These are phyloP conservation scores for Brienomyrus longianalis DNA, from an alignment of 2,113 vertebrate genomes.

Conservation along the genomic window DNA sequence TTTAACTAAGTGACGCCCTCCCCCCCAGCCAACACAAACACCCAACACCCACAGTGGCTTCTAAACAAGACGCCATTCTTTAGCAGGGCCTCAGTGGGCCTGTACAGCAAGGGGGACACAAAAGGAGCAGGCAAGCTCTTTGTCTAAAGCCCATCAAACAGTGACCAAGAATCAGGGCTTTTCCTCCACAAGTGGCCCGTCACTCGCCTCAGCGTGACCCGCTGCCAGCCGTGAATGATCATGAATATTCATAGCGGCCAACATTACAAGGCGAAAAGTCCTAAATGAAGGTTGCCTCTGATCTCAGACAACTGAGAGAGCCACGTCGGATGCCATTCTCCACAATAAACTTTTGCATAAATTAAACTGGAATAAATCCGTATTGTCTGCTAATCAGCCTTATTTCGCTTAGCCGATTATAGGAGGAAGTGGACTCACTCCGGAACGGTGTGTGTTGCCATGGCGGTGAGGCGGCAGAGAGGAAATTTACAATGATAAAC, in stretches of 20 bases:
- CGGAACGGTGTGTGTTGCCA: background rate
- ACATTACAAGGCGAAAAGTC: background rate
- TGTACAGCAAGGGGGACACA: background rate
- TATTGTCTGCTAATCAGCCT: background rate
- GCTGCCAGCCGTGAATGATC: background rate
- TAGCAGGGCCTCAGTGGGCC: background rate
- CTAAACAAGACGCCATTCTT: background rate
- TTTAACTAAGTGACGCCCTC: background rate
- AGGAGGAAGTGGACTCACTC: background rate
- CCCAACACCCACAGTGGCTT: background rate
- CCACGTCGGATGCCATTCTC: background rate
- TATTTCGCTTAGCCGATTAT: background rate
- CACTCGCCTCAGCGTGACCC: background rate
- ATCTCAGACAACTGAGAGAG: background rate
- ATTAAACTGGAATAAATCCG: background rate
- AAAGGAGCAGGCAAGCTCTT: background rate
- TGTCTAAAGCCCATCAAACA: background rate
- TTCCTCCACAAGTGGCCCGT: background rate
- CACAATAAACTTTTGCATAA: background rate
- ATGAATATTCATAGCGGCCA: background rate
- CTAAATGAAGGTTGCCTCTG: background rate
- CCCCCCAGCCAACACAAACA: background rate
- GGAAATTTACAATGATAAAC: conserved; percentile 19
- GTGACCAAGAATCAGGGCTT: background rate
- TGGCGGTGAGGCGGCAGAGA: background rate